Conservation (phyloP, 53 echinoderm and acorn worm species). For the Crossaster papposus region DNA sequence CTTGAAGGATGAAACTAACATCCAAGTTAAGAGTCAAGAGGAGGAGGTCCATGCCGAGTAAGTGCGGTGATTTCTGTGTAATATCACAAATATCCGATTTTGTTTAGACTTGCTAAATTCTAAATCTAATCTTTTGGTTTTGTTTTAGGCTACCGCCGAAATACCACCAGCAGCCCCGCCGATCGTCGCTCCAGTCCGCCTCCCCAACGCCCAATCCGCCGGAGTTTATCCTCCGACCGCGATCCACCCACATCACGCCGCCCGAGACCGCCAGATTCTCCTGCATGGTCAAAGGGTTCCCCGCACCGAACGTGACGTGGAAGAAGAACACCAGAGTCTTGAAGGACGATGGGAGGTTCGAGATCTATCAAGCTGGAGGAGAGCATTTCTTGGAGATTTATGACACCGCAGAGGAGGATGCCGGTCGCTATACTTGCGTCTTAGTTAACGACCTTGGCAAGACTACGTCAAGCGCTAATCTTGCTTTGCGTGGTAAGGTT, state of each 20-base stretch:
- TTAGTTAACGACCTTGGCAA: conserved; percentile 74
- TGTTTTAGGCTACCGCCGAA: conserved; percentile 3
- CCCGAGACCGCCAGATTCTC: conserved; percentile 75
- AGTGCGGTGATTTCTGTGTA: not conserved
- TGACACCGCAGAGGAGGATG: conserved; percentile 69
- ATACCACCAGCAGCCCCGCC: conserved; percentile 31
- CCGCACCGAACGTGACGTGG: conserved; percentile 84
- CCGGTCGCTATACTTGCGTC: conserved; percentile 80
- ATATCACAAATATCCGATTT: too few species aligned
- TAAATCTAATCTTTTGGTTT: not conserved
- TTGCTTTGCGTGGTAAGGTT: conserved; percentile 59
- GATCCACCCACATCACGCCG: conserved; percentile 69
- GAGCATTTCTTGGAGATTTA: conserved; percentile 82
- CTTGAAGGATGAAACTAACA: conserved; percentile 13
- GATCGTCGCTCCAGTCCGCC: conserved; percentile 39
- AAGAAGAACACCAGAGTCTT: conserved; percentile 66
- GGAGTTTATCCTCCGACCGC: conserved; percentile 81
- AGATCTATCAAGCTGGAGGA: conserved; percentile 79
- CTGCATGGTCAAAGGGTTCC: conserved; percentile 78
- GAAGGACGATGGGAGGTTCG: conserved; percentile 62
- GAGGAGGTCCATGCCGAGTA: conserved; percentile 28
- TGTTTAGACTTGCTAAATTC: too few species aligned
- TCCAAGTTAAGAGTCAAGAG: not conserved
- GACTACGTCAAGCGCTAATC: conserved; percentile 58
- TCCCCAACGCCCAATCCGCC: conserved; percentile 60